Evolutionary conservation across 1,140 invertebrate species (phyloP), one percentile per base, ranked within the genome.

Genomic region (Calycopis cecrops): DNA sequence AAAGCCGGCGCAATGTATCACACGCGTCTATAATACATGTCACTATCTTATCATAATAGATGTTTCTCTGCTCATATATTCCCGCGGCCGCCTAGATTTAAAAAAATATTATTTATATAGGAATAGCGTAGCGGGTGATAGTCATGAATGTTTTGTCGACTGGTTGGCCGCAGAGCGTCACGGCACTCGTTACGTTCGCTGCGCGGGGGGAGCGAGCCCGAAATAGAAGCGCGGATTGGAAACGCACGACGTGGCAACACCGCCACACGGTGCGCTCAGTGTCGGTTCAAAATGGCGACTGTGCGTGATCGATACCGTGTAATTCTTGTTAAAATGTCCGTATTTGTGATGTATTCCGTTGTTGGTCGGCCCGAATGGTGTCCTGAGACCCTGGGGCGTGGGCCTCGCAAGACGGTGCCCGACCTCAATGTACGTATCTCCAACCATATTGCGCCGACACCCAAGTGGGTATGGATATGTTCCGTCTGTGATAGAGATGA

Each of bases 251-350:
- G 84, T 82, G 84, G 84, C 84, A 84, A 84, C 82, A 81, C 73
- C 79, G 82, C 76, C 54, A 63, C 61, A 65, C 69, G 63, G 60
- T 67, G 63, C 63, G 70, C 67, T 84, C 75, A 86, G 83, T 86
- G 81, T 85, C 79, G 75, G 77, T 80, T 80, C 83, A 87, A 87
- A 85, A 87, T 87, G 84, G 84, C 84, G 84, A 68, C 74, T 76
- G 81, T 84, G 84, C 71, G 84, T 87, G 84, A 87, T 87, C 84
- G 76, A 87, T 87, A 85, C 77, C 65, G 79, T 83, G 84, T 69
- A 76, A 81, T 74, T 79, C 72, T 59, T 62, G 76, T 78, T 73
- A 66, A 82, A 85, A 87, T 80, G 77, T 65, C 71, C 72, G 72
- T 75, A 76, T 76, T 73, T 78, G 81, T 85, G 83, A 79, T 80